Percentiles rank a stretch among this genome's conserved stretches.
phyloP scores from a whole-genome alignment of 2,797 vertebrate species.

The Oceanodroma leucorhoa region DNA sequence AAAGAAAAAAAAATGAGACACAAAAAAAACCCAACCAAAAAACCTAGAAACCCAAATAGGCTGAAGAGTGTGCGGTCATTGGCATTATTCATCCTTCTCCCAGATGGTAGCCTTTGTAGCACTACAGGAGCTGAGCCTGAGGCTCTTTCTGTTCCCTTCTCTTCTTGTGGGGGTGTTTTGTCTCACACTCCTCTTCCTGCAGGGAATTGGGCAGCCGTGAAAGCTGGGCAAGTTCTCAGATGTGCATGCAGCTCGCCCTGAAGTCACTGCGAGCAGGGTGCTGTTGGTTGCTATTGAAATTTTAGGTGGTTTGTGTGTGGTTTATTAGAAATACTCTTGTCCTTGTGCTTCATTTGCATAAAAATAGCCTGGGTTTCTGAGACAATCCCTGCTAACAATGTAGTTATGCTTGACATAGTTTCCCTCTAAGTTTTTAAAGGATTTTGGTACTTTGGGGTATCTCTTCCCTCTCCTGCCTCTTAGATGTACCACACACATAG shows the following conservation, averaged over 20 bases:
- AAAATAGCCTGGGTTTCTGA: background rate
- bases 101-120: background rate
- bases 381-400: background rate
- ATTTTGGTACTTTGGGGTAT: background rate
- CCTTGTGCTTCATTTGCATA: background rate
- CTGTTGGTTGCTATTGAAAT: background rate
- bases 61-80: background rate
- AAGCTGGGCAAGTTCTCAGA: background rate
- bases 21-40: accelerated
- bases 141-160: background rate
- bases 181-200: background rate
- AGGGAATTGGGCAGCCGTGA: background rate
- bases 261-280: background rate
- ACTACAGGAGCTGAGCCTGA: background rate
- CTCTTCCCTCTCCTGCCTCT: background rate
- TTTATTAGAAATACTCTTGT: background rate
- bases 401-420: background rate
- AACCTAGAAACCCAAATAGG: background rate
- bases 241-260: background rate
- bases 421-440: background rate
- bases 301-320: background rate
- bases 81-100: background rate
- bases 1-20: background rate
- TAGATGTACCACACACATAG: accelerated
- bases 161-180: background rate